A percentile compares a stretch with the other conserved stretches of the same genome.
phyloP scores from a whole-genome alignment of 2,888 invertebrate species.

The Lycophotia porphyrea region DNA sequence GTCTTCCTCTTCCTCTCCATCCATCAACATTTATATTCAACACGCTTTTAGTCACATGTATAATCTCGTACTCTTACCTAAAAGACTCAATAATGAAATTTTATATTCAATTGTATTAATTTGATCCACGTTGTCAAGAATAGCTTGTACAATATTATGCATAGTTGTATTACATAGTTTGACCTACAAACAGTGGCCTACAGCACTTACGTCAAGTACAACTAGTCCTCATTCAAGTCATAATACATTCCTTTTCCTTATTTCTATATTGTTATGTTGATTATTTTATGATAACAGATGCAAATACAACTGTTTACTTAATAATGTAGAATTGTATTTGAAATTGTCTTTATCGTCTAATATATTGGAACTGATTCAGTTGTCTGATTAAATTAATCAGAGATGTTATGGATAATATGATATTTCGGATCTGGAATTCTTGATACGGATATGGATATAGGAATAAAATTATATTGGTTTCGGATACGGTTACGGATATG shows the following conservation, averaged over 20 bases:
- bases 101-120: background rate
- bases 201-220: constrained; percentile 57
- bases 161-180: constrained; percentile 30
- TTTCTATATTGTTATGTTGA: constrained; percentile 4
- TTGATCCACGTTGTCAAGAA: constrained; percentile 31
- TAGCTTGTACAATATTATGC: constrained; percentile 14
- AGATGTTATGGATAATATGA: too few relatives aligned
- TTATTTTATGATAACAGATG: background rate
- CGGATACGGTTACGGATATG: too few relatives aligned
- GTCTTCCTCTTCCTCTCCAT: too few relatives aligned
- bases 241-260: constrained; percentile 34
- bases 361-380: background rate
- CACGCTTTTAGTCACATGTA: too few relatives aligned
- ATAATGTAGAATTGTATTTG: background rate
- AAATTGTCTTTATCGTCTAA: background rate
- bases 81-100: too few relatives aligned
- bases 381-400: too few relatives aligned
- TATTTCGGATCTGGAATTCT: too few relatives aligned
- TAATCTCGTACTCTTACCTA: too few relatives aligned
- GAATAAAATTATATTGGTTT: too few relatives aligned
- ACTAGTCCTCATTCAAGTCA: constrained; percentile 38
- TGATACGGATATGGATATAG: too few relatives aligned
- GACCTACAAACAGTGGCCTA: constrained; percentile 55
- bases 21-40: too few relatives aligned
- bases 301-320: background rate